Evolutionary conservation across 2,797 vertebrate genomes (phyloP), one percentile per base, ranked within the genome.

Genomic region (Halcyon badia): DNA sequence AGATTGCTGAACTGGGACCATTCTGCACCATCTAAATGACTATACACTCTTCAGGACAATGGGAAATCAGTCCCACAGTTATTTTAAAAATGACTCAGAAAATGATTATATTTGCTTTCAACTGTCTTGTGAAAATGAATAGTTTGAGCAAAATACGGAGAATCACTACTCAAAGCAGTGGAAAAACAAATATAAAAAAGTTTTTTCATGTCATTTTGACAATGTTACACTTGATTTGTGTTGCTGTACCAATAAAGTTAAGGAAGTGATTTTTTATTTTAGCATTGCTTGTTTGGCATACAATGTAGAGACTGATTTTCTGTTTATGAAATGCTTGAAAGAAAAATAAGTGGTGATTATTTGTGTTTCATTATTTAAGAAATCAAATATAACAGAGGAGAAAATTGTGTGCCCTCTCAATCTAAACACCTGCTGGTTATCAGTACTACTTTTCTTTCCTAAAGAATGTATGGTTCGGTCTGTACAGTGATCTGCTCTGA

Each of bases 21-120:
- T 60, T 96, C 61, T 87, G 71, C 56, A 60, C 68, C 52, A 70
- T 2, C 48, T 90, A 89, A 92, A 92, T 77, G 81, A 83, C 77
- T 83, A 48, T 46, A 79, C 3, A 5, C 39, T 60, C 52, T 89
- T 91, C 81, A 80, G 35, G 41, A 90, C 84, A 95, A 92, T 83
- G 68, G 57, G 73, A 90, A 96, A 96, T 96, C 83, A 91, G 73
- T 87, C 75, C 69, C 54, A 35, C 8, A 22, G 78, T 92, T 94
- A 83, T 89, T 95, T 93, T 85, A 57, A 79, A 96, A 69, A 92
- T 73, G 31, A 94, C 70, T 95, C 75, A 87, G 68, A 90, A 94
- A 87, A 89, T 78, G 0, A 89, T 93, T 79, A 68, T n/a, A 62
- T 81, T 96, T 89, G 30, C 41, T 65, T 91, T 94, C 72, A 81